Percentiles rank a stretch among this genome's conserved stretches.
These are phyloP conservation scores for Scaptomyza polygonia DNA, from an alignment of 2,888 invertebrate species.

Conservation along the genomic window DNA sequence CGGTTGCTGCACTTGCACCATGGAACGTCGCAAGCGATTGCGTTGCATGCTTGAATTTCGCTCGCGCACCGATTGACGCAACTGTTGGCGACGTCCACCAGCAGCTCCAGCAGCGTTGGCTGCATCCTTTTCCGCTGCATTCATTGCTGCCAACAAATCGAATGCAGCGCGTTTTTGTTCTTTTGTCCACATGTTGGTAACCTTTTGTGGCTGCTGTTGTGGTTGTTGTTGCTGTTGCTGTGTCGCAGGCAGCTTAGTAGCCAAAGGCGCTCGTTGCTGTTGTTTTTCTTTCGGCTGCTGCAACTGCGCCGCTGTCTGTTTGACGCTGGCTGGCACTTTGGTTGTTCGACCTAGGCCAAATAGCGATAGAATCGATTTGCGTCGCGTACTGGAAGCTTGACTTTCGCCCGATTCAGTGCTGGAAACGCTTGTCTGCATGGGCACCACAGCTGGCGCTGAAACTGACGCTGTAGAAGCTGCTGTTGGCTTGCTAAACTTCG, in stretches of 20 bases:
- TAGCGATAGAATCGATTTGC: constrained; percentile 80
- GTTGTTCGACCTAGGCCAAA: constrained; percentile 74
- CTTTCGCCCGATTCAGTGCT: constrained; percentile 80
- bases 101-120: constrained; percentile 23
- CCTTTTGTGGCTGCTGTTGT: constrained; percentile 27
- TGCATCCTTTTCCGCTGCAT: constrained; percentile 69
- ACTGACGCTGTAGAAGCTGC: constrained; percentile 45
- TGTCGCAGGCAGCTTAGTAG: constrained; percentile 45
- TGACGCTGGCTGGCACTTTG: constrained; percentile 45
- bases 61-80: constrained; percentile 79
- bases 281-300: not conserved
- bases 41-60: constrained; percentile 76
- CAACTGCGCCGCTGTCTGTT: constrained; percentile 20
- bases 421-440: constrained; percentile 76
- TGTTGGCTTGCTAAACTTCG: constrained; percentile 68
- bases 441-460: constrained; percentile 5
- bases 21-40: constrained; percentile 72
- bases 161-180: constrained; percentile 83
- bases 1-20: constrained; percentile 39
- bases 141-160: constrained; percentile 83
- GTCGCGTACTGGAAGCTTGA: constrained; percentile 68
- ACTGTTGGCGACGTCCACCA: constrained; percentile 66
- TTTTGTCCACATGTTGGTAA: constrained; percentile 81
- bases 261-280: constrained; percentile 49
- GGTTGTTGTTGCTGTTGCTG: constrained; percentile 24